phyloP scores from a whole-genome alignment of 2,888 invertebrate genomes.

The Limnephilus rhombicus region DNA sequence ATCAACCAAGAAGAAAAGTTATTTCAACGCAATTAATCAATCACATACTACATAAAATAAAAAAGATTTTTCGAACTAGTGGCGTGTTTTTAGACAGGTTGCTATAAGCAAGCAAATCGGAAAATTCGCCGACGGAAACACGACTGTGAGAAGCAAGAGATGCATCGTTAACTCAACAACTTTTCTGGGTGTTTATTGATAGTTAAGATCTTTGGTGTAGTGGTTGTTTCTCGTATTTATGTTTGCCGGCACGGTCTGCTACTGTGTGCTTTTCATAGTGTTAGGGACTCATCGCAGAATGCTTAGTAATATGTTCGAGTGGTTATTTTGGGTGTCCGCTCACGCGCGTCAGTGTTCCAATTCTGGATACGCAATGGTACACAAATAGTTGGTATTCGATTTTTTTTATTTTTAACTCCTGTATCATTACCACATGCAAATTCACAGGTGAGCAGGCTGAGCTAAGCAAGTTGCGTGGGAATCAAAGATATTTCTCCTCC shows the following conservation, averaged over 20 bases:
- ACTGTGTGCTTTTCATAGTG: conserved; percentile 10
- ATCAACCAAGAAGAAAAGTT: neutral
- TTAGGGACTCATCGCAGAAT: conserved; percentile 54
- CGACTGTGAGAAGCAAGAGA: neutral
- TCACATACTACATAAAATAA: neutral
- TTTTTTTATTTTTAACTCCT: conserved; percentile 38
- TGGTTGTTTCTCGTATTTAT: neutral
- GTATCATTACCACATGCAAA: conserved; percentile 41
- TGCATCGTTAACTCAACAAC: neutral
- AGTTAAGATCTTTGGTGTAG: neutral
- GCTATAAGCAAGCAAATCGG: neutral
- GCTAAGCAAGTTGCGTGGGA: neutral
- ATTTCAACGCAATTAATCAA: neutral
- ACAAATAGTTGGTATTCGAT: conserved; percentile 58
- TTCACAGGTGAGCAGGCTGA: conserved; percentile 6
- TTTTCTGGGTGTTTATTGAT: neutral
- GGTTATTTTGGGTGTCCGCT: conserved; percentile 63
- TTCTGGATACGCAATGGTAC: conserved; percentile 53
- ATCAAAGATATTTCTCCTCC: neutral
- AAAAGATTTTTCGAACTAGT: neutral
- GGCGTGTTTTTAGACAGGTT: neutral
- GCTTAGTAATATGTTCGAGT: conserved; percentile 51
- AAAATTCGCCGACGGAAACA: neutral
- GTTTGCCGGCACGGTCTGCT: neutral
- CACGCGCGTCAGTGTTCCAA: conserved; percentile 63